Percentiles rank a stretch among this genome's conserved stretches.
These are phyloP conservation scores for Nomada fucata DNA, from an alignment of 2,888 invertebrate genomes.

Conservation along the genomic window DNA sequence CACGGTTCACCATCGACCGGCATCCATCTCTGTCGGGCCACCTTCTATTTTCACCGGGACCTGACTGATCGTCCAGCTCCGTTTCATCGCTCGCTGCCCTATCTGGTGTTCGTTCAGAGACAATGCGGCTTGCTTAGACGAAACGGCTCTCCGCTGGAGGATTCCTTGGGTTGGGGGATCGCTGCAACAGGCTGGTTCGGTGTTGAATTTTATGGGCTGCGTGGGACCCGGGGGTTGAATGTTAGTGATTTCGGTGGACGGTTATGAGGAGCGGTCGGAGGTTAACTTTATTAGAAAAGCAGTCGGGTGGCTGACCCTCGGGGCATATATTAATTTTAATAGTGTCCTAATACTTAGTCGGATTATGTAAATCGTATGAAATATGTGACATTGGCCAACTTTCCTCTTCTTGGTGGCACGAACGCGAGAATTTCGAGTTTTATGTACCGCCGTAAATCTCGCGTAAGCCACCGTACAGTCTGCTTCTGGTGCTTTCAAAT, in stretches of 20 bases:
- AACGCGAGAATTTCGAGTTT: constrained; percentile 31
- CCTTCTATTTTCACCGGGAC: constrained; percentile 56
- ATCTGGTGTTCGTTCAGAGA: constrained; percentile 63
- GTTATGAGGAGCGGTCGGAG: neutral
- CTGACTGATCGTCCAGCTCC: constrained; percentile 44
- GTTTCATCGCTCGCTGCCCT: constrained; percentile 50
- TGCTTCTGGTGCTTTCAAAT: neutral
- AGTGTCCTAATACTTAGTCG: constrained; percentile 19
- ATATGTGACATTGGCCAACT: constrained; percentile 23
- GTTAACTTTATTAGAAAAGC: constrained; percentile 27
- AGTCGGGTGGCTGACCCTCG: neutral
- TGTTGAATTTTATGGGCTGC: neutral
- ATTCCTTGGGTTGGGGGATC: neutral
- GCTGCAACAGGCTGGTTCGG: neutral
- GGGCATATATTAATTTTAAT: constrained; percentile 34
- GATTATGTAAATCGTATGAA: constrained; percentile 38
- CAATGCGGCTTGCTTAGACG: constrained; percentile 55
- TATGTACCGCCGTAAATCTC: constrained; percentile 36
- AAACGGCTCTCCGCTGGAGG: constrained; percentile 67
- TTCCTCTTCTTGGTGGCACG: constrained; percentile 20
- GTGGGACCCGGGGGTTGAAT: constrained; percentile 9
- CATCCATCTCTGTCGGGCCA: constrained; percentile 67
- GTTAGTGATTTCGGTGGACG: neutral
- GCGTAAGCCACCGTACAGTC: constrained; percentile 21
- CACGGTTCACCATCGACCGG: constrained; percentile 43